A percentile compares a stretch with the other conserved stretches of the same genome.
phyloP scores from a whole-genome alignment of 2,113 vertebrate species.

The Diadophis punctatus region DNA sequence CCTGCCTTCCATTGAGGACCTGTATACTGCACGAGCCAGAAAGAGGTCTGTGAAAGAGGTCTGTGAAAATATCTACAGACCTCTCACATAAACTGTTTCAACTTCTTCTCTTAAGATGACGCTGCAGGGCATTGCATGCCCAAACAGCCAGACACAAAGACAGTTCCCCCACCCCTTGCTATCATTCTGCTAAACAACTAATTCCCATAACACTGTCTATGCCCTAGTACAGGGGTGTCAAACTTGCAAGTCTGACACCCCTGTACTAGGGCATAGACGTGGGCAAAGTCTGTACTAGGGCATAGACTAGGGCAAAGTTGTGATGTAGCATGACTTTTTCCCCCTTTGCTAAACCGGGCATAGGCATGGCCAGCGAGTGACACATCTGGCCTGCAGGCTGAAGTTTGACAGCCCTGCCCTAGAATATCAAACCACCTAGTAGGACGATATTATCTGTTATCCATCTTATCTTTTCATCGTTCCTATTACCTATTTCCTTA shows the following conservation, averaged over 20 bases:
- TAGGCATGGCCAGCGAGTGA: too few relatives aligned
- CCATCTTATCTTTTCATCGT: not conserved
- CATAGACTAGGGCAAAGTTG: too few relatives aligned
- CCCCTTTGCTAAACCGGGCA: too few relatives aligned
- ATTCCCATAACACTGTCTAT: not conserved
- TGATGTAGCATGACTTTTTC: too few relatives aligned
- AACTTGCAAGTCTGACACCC: too few relatives aligned
- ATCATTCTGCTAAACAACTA: not conserved
- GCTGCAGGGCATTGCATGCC: not conserved
- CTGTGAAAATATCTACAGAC: not conserved
- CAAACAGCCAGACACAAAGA: not conserved
- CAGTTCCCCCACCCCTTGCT: not conserved
- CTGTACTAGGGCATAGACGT: too few relatives aligned
- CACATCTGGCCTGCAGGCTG: too few relatives aligned
- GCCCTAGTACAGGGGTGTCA: not conserved
- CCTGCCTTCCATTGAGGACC: not conserved
- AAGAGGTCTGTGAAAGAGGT: not conserved
- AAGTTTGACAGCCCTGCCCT: too few relatives aligned
- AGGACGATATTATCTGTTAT: not conserved
- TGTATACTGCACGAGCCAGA: not conserved
- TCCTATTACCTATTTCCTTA: not conserved
- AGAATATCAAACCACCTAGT: not conserved
- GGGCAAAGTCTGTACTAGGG: too few relatives aligned
- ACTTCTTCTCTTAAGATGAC: not conserved
- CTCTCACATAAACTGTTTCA: not conserved